Percentiles rank a stretch among this genome's conserved stretches.
These are phyloP conservation scores for Holcopasites calliopsidis DNA, from an alignment of 1,140 invertebrate species.

Conservation along the genomic window DNA sequence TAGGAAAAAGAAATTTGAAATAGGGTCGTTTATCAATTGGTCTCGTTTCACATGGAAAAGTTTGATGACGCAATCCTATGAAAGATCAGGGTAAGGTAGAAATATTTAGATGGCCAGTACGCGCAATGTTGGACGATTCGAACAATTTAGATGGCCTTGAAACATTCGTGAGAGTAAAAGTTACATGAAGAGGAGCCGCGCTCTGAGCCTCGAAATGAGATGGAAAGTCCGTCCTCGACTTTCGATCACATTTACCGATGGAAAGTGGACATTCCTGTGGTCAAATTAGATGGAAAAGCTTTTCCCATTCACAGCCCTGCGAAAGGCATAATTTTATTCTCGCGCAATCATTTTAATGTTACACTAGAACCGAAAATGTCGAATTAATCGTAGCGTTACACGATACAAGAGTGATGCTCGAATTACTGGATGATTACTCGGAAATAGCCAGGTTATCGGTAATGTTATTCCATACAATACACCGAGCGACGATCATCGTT, in stretches of 20 bases:
- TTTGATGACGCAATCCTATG: too few relatives aligned
- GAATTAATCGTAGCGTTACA: too few relatives aligned
- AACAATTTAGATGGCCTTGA: too few relatives aligned
- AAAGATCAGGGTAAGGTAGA: too few relatives aligned
- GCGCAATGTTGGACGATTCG: background rate
- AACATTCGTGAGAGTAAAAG: background rate
- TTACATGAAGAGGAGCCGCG: background rate
- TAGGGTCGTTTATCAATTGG: background rate
- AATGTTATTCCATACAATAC: constrained; percentile 11
- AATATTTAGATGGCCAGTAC: too few relatives aligned
- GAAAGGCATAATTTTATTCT: too few relatives aligned
- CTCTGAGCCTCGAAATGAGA: background rate
- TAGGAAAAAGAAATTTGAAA: background rate
- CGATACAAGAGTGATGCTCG: background rate
- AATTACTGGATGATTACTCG: background rate
- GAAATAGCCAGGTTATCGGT: background rate
- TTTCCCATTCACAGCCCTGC: background rate
- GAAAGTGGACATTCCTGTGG: constrained; percentile 13
- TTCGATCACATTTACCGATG: background rate
- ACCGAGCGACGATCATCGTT: background rate
- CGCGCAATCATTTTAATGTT: background rate
- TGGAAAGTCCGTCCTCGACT: constrained; percentile 7
- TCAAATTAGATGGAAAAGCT: background rate
- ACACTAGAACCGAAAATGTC: too few relatives aligned
- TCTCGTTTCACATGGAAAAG: background rate